Evolutionary conservation across 1,140 invertebrate species (phyloP), one percentile per base, ranked within the genome.

Genomic region (Drosophila sproati): DNA sequence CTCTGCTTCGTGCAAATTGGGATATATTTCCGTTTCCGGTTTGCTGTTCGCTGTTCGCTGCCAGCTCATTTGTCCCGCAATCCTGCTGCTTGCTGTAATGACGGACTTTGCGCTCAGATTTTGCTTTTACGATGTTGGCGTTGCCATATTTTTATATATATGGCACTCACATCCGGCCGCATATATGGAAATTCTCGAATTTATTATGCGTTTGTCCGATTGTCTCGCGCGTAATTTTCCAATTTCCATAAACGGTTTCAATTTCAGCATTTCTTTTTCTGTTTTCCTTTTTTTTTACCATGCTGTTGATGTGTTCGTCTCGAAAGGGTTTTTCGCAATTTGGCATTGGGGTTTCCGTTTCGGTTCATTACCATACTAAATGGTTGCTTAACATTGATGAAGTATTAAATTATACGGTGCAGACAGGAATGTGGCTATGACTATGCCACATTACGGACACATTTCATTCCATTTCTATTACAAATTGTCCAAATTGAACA

Each of bases 291-390:
- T 41, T 66, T 51, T 35, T 31, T 69, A 73, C 74, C 54, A 71
- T 80, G 12, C 47, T 72, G 62, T 51, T 71, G 63, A 73, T 69
- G 37, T 76, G 51, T 61, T 55, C 63, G 45, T 47, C 28, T 50
- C 50, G 32, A 59, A 72, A 68, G 69, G 70, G 74, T 77, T 80
- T 73, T 57, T 43, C n/a, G 54, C 62, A 71, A 60, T 69, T 43
- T 50, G 69, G 51, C 62, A 55, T 4, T 48, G 31, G 39, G 20
- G 12, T 57, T 54, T 64, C 64, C 37, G 45, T 73, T 70, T 70
- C 39, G 45, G 29, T 41, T 80, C 80, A 87, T 87, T 87, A 83
- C 63, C 83, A 87, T 87, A 83, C 78, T 89, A 88, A 89, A 89
- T 89, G 83, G 67, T 80, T 80, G 12, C 72, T 61, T 63, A 48